Evolutionary conservation across 2,797 vertebrate genomes (phyloP).

Genomic region (Pelochelys cantorii): DNA sequence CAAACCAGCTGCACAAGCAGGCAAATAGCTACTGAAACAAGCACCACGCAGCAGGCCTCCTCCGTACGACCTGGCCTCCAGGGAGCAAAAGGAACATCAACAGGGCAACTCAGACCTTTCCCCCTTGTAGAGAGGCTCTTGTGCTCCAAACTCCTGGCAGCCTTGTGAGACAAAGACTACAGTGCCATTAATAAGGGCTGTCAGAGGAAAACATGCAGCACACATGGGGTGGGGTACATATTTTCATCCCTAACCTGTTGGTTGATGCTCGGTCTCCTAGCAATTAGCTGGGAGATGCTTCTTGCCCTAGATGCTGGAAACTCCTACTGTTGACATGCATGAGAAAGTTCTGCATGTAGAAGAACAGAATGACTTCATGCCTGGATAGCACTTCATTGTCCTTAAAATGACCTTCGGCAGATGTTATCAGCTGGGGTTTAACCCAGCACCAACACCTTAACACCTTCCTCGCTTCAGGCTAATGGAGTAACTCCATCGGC

Average conservation of each 20-base stretch:
- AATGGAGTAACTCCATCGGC: neutral
- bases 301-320: neutral
- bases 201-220: neutral
- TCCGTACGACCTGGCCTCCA: neutral
- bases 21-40: neutral
- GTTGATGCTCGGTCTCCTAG: neutral
- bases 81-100: neutral
- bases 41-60: neutral
- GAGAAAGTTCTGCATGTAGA: neutral
- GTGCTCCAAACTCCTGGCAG: neutral
- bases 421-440: neutral
- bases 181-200: rapidly evolving
- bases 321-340: neutral
- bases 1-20: neutral
- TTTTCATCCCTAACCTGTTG: neutral
- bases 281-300: neutral
- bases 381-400: neutral
- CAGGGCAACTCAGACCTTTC: neutral
- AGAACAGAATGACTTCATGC: neutral
- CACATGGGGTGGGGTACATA: neutral
- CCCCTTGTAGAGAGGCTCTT: neutral
- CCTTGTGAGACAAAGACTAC: neutral
- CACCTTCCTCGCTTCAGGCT: neutral
- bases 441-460: neutral
- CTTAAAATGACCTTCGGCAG: neutral